A percentile compares a stretch with the other conserved stretches of the same genome.
phyloP scores from a whole-genome alignment of 2,113 vertebrate species.

The Brachyhypopomus gauderio region DNA sequence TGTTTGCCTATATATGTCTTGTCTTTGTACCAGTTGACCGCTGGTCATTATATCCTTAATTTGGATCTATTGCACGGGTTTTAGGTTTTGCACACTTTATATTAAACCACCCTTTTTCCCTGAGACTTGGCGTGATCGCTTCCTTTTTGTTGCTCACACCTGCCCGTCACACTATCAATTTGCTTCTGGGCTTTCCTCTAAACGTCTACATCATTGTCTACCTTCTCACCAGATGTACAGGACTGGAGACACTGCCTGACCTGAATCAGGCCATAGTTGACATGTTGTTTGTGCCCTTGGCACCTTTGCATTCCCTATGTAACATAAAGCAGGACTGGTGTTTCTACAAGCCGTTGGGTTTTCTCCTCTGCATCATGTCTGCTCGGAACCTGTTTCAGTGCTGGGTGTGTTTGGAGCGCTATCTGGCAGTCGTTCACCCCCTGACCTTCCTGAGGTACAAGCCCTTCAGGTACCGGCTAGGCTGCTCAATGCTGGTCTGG shows the following conservation, averaged over 20 bases:
- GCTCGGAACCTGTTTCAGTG: not conserved
- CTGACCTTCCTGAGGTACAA: constrained; percentile 12
- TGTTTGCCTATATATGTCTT: too few species aligned
- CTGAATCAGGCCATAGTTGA: constrained; percentile 25
- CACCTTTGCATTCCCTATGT: not conserved
- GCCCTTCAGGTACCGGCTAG: constrained; percentile 9
- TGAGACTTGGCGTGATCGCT: too few species aligned
- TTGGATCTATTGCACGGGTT: too few species aligned
- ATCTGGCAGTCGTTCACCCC: constrained; percentile 22
- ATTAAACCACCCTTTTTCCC: too few species aligned
- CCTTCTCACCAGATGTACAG: not conserved
- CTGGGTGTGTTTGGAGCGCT: constrained; percentile 14
- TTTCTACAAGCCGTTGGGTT: not conserved
- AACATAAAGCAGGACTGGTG: not conserved
- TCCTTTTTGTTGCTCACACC: too few species aligned
- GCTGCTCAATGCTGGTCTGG: not conserved
- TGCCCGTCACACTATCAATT: too few species aligned
- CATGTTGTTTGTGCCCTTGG: constrained; percentile 13
- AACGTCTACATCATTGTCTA: constrained; percentile 14
- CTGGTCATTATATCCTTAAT: too few species aligned
- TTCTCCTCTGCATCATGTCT: not conserved
- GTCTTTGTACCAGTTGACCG: too few species aligned
- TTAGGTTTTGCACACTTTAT: too few species aligned
- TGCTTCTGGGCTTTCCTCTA: constrained; percentile 31
- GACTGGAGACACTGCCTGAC: not conserved